A percentile compares a stretch with the other conserved stretches of the same genome.
Evolutionary conservation across 2,797 vertebrate genomes (phyloP).

Genomic region (Dipus sagitta): DNA sequence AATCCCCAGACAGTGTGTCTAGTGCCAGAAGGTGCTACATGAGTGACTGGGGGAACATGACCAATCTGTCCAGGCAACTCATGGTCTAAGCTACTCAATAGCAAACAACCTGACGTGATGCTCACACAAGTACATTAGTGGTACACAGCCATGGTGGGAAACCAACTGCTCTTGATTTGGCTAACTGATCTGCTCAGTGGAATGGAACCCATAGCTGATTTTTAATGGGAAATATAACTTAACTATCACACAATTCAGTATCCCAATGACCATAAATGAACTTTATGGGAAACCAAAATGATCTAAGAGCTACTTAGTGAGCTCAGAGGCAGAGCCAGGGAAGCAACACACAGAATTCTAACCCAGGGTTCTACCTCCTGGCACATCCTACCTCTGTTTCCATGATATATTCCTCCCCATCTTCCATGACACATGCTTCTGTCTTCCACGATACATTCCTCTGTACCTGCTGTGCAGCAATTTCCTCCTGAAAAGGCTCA

Average conservation of each 20-base stretch:
- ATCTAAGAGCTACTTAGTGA: background rate
- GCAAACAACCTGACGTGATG: no score
- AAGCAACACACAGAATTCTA: background rate
- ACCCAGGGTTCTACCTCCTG: background rate
- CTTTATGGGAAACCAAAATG: background rate
- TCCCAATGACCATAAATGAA: background rate
- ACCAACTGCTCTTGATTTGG: no score
- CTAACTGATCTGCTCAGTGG: no score
- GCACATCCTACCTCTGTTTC: background rate
- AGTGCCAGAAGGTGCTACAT: no score
- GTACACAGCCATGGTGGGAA: no score
- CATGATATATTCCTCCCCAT: background rate
- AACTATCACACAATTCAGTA: background rate
- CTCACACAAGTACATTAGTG: no score
- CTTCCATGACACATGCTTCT: background rate
- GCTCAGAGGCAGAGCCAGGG: background rate
- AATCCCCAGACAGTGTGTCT: no score
- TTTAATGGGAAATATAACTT: slow-evolving; percentile 10
- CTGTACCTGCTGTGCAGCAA: background rate
- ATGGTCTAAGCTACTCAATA: no score
- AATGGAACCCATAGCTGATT: background rate
- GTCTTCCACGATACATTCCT: background rate
- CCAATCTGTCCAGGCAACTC: no score
- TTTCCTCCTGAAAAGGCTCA: no score
- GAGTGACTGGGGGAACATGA: no score